Evolutionary conservation across 1,140 invertebrate genomes (phyloP).

Genomic region (Pseudomyrmex sp.): DNA sequence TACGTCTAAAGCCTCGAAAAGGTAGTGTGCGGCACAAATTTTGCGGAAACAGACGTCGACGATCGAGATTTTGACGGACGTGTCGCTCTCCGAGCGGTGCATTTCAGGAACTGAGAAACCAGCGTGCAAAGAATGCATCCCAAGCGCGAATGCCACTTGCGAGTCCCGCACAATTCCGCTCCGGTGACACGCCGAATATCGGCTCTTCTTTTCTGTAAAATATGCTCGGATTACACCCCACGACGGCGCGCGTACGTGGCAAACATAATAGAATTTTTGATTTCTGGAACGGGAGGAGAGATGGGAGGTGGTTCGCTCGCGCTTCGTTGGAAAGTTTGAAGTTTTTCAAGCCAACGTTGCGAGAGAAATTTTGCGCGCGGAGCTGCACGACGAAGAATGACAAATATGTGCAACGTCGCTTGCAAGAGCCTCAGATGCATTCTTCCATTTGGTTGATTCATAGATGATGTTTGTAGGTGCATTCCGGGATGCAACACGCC

Average conservation of each 20-base stretch:
- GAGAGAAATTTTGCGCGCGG: background rate
- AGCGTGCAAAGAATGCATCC: constrained; percentile 35
- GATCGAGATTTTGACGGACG: constrained; percentile 42
- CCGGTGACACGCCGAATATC: constrained; percentile 30
- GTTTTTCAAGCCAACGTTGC: constrained; percentile 13
- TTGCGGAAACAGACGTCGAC: constrained; percentile 48
- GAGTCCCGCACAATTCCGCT: constrained; percentile 28
- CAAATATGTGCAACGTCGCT: background rate
- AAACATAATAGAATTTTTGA: constrained; percentile 58
- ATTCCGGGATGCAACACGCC: background rate
- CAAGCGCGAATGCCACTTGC: constrained; percentile 43
- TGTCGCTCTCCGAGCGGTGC: background rate
- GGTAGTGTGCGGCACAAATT: constrained; percentile 28
- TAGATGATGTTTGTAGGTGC: background rate
- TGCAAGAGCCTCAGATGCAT: background rate
- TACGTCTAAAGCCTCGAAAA: constrained; percentile 20
- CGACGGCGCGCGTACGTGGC: constrained; percentile 14
- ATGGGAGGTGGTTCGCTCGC: background rate
- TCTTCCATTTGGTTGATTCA: constrained; percentile 15
- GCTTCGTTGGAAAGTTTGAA: constrained; percentile 22
- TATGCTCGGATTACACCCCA: constrained; percentile 29
- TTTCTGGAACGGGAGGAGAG: background rate
- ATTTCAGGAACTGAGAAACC: constrained; percentile 23
- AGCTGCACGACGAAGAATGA: background rate
- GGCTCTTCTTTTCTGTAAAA: constrained; percentile 26